Base-by-base conservation (phyloP, 2,888 invertebrate genomes). In the Lasioglossum marginatum region DNA sequence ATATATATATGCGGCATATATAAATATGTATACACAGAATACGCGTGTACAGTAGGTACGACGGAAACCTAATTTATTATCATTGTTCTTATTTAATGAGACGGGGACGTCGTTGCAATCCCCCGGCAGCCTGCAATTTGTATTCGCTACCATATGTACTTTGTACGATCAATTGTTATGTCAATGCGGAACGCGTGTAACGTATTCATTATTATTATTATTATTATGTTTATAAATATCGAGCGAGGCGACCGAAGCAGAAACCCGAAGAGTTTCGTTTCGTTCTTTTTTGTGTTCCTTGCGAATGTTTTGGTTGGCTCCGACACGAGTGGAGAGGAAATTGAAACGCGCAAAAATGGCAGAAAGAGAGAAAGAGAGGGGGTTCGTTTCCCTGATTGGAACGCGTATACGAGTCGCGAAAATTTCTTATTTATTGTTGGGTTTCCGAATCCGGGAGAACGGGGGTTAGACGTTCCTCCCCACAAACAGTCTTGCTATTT, bases 341-440 rank as follows among this genome's bases (percentile, higher is more conserved):
- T 37, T 19, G 66, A 43, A 57, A 34, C 12, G 40, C 8, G 75
- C 5, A 10, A 37, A 40, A 66, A 48, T 31, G 66, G 60, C 52
- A 57, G 23, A 40, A 8, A 68, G 74, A 68, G 57, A 23, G 45
- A 23, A 34, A 74, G 63, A 68, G 70, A 76, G 82, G 3, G 2
- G n/a, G 73, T 81, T 81, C 48, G 74, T 79, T 84, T 88, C 79
- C 80, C 81, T 40, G 70, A 82, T 86, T 68, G 45, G 60, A 74
- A 81, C 85, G 87, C 85, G 90, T 81, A 86, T 83, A 86, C 88
- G 89, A 86, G 71, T 81, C 82, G 82, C 85, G 81, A 74, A 40
- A 57, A 63, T 88, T 77, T 82, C 87, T 90, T 88, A 91, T 91
- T 92, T 89, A 91, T 91, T 90, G 76, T 88, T 92, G 72, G 85